Base-by-base conservation (phyloP, 2,888 invertebrate genomes). In the Acleris sparsana region DNA sequence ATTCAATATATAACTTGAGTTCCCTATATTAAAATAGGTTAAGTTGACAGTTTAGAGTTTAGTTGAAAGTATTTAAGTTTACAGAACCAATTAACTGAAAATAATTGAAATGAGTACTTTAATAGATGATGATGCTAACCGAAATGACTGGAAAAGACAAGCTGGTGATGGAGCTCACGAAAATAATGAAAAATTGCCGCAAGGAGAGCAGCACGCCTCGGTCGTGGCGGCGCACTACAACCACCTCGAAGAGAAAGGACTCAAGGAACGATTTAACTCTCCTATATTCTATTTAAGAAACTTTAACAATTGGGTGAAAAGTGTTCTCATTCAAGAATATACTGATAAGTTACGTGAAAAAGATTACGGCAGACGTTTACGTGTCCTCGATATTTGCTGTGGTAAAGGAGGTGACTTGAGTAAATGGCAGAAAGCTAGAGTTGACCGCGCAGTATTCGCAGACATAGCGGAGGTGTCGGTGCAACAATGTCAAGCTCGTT, bases 291-390 rank as follows among this genome's bases (percentile, higher is more conserved):
- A 97, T 83, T 94, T 99, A 93, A 94, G 99, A 73, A 99, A 99
- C 88, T 99, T 99, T 83, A 99, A 99, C 86, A 99, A 99, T 86
- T 99, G 99, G 99, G 95, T 99, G 16, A 99, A 99, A 92, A 97
- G 97, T 86, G 97, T 98, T 93, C 93, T 99, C 0, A 99, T 99
- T 76, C 95, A 97, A 94, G 95, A 96, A 88, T 96, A 96, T 86
- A 90, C 95, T 76, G 94, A 91, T 70, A 95, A 94, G 84, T 93
- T 95, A 53, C 95, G 94, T 77, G 93, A 94, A 72, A 95, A 94
- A 76, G 94, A 94, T 70, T 93, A 95, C 71, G 95, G 95, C n/a
- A 93, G 94, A 62, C 93, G 94, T 0, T 75, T 97, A 39, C 93
- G 94, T 67, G 97, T 98, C 0, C 89, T 99, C 61, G 99, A 99